These are phyloP conservation scores for Tangara arthus DNA, from an alignment of 2,797 vertebrate genomes.

Conservation along the genomic window DNA sequence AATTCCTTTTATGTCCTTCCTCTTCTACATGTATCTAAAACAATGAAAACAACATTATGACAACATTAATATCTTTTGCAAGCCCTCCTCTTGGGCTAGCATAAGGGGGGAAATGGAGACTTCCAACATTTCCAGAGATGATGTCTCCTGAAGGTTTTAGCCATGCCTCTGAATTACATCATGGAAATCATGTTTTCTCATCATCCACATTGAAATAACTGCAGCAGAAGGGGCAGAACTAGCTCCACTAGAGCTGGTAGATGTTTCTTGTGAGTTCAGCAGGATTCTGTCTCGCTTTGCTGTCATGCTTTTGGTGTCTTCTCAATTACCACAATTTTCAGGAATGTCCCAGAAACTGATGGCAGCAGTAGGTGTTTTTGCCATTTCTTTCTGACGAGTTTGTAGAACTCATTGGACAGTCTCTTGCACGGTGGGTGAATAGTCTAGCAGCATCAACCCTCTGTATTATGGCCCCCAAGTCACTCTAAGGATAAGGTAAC, in stretches of 20 bases:
- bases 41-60: neutral
- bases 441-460: neutral
- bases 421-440: neutral
- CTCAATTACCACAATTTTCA: neutral
- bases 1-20: neutral
- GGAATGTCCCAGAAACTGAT: neutral
- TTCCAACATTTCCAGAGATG: neutral
- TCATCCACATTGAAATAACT: neutral
- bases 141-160: neutral
- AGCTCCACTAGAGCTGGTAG: neutral
- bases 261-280: neutral
- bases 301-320: neutral
- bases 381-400: neutral
- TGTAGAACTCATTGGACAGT: neutral
- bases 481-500: neutral
- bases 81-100: neutral
- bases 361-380: fast-evolving
- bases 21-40: neutral
- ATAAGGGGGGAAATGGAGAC: neutral
- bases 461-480: neutral
- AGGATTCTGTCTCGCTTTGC: neutral
- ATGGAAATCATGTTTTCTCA: neutral
- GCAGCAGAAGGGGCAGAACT: fast-evolving
- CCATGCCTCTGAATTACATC: neutral
- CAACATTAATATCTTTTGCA: neutral